Conservation (phyloP, 2,888 invertebrate species). For the Phalera bucephala region DNA sequence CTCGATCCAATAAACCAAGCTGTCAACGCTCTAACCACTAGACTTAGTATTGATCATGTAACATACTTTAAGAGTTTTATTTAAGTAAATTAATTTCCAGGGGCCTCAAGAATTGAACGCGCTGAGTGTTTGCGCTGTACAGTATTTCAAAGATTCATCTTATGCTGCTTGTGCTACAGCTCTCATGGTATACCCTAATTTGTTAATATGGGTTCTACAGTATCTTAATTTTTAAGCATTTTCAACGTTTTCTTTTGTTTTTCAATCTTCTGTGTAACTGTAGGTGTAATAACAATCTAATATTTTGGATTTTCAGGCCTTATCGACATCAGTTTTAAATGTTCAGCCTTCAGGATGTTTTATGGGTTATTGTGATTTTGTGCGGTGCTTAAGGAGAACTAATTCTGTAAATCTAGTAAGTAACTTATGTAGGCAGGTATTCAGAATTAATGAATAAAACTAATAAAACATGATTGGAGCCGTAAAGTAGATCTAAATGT, state of each 20-base stretch:
- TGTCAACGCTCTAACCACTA: too few species aligned
- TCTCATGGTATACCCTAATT: slow-evolving; percentile 59
- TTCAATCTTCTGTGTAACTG: background rate
- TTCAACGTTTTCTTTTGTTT: background rate
- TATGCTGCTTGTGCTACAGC: slow-evolving; percentile 77
- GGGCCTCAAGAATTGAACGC: slow-evolving; percentile 80
- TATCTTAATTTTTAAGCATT: slow-evolving; percentile 4
- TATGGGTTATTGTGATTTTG: slow-evolving; percentile 84
- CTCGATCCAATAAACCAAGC: too few species aligned
- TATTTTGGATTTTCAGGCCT: slow-evolving; percentile 43
- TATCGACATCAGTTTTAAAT: slow-evolving; percentile 71
- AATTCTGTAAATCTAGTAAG: slow-evolving; percentile 83
- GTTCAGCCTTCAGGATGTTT: slow-evolving; percentile 78
- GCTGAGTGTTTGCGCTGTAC: slow-evolving; percentile 77
- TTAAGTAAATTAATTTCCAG: too few species aligned
- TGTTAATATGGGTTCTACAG: background rate
- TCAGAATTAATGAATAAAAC: too few species aligned
- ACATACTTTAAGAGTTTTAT: too few species aligned
- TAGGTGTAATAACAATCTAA: background rate
- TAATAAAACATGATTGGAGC: too few species aligned
- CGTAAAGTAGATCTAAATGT: too few species aligned
- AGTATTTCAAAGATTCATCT: slow-evolving; percentile 77
- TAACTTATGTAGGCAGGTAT: too few species aligned
- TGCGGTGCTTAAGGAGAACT: slow-evolving; percentile 80
- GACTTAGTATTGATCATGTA: too few species aligned